These are phyloP conservation scores for Panulirus ornatus DNA, from an alignment of 1,140 invertebrate species.

Conservation along the genomic window DNA sequence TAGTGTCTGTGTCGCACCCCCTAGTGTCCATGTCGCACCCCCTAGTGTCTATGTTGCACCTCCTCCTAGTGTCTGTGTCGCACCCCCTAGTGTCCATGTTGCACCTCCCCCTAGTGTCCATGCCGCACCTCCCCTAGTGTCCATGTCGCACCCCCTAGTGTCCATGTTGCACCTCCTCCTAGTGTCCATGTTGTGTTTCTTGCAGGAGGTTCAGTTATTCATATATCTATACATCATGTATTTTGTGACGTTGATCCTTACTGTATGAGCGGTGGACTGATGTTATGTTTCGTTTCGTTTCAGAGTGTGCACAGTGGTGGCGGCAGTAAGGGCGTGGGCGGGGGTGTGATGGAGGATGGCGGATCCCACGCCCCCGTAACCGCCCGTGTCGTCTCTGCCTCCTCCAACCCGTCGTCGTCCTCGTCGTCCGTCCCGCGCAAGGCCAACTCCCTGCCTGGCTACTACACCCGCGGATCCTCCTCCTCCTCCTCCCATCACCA, in stretches of 20 bases:
- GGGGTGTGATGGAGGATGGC: conserved; percentile 73
- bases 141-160: no score
- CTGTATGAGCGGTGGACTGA: not conserved
- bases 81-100: no score
- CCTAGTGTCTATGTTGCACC: no score
- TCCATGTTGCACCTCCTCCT: no score
- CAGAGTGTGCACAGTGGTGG: conserved; percentile 68
- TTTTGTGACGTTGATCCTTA: not conserved
- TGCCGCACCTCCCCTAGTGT: not conserved
- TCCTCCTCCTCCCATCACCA: conserved; percentile 15
- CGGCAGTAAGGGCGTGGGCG: conserved; percentile 64
- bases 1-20: no score
- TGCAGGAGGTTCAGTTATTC: no score
- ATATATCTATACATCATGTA: no score
- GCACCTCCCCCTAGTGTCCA: not conserved
- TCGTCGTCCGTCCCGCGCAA: conserved; percentile 58
- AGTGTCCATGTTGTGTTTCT: no score
- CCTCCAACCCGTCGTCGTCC: conserved; percentile 46
- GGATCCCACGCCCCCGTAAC: conserved; percentile 55
- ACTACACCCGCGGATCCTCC: conserved; percentile 50
- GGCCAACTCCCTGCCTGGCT: conserved; percentile 63
- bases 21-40: no score
- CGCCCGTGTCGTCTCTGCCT: conserved; percentile 53
- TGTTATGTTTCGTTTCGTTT: conserved; percentile 34
- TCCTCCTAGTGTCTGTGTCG: no score